Evolutionary conservation across 2,888 invertebrate species (phyloP), one percentile per base, ranked within the genome.

Genomic region (Notodonta dromedarius): DNA sequence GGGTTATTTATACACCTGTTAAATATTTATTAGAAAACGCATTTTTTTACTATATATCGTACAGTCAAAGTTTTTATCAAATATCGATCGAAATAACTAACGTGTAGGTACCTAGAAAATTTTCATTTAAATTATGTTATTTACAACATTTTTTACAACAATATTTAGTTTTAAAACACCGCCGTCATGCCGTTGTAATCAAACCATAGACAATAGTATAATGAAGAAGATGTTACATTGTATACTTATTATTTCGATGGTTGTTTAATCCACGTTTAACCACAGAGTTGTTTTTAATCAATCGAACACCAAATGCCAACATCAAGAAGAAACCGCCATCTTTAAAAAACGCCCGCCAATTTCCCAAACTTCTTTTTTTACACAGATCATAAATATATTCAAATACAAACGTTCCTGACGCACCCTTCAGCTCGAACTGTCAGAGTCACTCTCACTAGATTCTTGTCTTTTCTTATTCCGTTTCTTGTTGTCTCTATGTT

Each of bases 391-490:
- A 74, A 69, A 75, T 69, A 67, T 70, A 53, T 62, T 66, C 66
- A 60, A 61, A 69, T 61, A 57, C 77, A 73, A 67, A 69, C 70
- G 57, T 14, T 9, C 57, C 58, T 50, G 40, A 58, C 51, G 56
- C 50, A 56, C 12, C 60, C 59, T 88, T 92, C 92, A 92, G 84
- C 91, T 91, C 11, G 89, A 90, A 59, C 88, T 89, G 72, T 86
- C 89, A 35, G 84, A 84, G 56, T 87, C 88, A 62, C 86, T 87
- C 48, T 88, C 86, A 60, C 79, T 89, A 5, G 82, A 79, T 2
- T 86, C 83, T 6, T 82, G 83, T 67, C 83, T 87, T 59, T 84
- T 86, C 67, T 83, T 89, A 64, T 82, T 73, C 54, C 63, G 83
- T 71, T 82, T 89, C 72, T 86, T 82, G 24, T 24, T 24, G 40